These are phyloP conservation scores for Cryptotermes secundus DNA, from an alignment of 1,140 invertebrate genomes.

Conservation along the genomic window DNA sequence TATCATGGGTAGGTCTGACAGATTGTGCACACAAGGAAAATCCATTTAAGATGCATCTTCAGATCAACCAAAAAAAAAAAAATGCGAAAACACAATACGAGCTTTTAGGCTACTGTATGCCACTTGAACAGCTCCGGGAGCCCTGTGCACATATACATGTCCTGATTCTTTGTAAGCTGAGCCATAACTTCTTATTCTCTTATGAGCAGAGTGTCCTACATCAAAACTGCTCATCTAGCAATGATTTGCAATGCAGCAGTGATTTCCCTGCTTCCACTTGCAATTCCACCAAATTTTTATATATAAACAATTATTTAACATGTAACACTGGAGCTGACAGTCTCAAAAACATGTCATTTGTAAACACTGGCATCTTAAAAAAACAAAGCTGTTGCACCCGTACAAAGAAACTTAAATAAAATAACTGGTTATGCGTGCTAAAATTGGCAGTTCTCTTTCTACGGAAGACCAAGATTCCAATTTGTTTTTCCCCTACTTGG, in stretches of 20 bases:
- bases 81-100: not conserved
- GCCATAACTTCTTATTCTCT: not conserved
- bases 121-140: not conserved
- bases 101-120: not conserved
- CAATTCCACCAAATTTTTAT: not conserved
- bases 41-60: not conserved
- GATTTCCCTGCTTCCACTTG: not conserved
- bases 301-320: not conserved
- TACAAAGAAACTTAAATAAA: not conserved
- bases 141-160: not conserved
- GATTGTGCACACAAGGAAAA: not conserved
- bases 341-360: not conserved
- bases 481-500: not conserved
- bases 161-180: not conserved
- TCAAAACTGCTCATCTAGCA: not conserved
- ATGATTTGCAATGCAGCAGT: not conserved
- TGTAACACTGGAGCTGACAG: not conserved
- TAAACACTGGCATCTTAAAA: not conserved
- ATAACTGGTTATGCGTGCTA: not conserved
- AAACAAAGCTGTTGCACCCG: not conserved
- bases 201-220: not conserved
- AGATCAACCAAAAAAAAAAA: not conserved
- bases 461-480: slow-evolving; percentile 11
- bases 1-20: not conserved
- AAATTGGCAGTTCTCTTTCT: not conserved